phyloP scores from a whole-genome alignment of 2,113 vertebrate species.

The Prunella fulvescens region DNA sequence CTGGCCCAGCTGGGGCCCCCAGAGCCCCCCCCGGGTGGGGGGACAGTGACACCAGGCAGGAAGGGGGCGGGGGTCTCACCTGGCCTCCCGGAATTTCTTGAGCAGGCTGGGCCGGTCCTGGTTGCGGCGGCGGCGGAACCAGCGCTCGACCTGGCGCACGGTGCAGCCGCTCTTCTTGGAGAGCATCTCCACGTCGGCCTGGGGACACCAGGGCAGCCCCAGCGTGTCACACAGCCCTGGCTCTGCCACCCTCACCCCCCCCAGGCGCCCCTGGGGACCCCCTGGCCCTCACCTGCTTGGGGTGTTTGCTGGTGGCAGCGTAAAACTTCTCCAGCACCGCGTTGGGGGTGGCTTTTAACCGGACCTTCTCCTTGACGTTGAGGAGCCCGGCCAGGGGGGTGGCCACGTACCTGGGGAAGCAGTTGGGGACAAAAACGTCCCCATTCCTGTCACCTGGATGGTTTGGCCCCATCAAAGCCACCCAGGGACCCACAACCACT shows the following conservation, averaged over 20 bases:
- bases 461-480: not conserved
- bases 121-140: conserved; percentile 92
- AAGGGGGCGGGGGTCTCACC: conserved; percentile 58
- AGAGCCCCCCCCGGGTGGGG: not conserved
- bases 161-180: conserved; percentile 63
- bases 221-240: fast-evolving
- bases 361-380: conserved; percentile 85
- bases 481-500: not conserved
- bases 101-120: conserved; percentile 86
- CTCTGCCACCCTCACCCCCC: not conserved
- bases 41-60: fast-evolving
- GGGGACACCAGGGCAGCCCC: not conserved
- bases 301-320: conserved; percentile 77
- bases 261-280: not conserved
- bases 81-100: conserved; percentile 93
- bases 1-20: fast-evolving
- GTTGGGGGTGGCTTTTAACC: conserved; percentile 80
- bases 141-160: conserved; percentile 82
- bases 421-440: fast-evolving
- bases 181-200: conserved; percentile 72
- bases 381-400: conserved; percentile 82
- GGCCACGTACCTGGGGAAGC: conserved; percentile 74
- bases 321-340: conserved; percentile 85
- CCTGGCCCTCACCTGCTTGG: conserved; percentile 82
- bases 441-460: fast-evolving